A percentile compares a stretch with the other conserved stretches of the same genome.
These are phyloP conservation scores for Polia nebulosa DNA, from an alignment of 2,888 invertebrate genomes.

Conservation along the genomic window DNA sequence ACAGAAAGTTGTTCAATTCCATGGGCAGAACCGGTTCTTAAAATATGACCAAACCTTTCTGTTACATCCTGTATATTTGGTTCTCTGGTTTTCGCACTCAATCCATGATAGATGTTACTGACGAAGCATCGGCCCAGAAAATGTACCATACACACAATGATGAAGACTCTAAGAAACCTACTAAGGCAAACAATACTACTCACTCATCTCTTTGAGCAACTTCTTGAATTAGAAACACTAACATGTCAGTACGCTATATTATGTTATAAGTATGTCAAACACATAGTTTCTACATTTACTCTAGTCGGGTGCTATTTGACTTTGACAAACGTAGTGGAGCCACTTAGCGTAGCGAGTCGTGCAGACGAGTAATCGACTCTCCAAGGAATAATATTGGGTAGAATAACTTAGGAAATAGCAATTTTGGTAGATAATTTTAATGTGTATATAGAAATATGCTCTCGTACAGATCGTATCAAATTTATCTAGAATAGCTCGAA, in stretches of 20 bases:
- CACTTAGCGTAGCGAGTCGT: conserved; percentile 45
- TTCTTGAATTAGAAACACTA: conserved; percentile 32
- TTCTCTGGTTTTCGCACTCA: too few species aligned
- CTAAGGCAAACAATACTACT: background rate
- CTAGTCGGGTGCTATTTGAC: conserved; percentile 42
- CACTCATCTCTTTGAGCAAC: background rate
- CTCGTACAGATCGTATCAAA: background rate
- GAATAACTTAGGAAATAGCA: conserved; percentile 22
- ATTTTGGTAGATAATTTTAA: conserved; percentile 26
- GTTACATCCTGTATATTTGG: too few species aligned
- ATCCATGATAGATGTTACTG: too few species aligned
- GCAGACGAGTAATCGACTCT: conserved; percentile 50
- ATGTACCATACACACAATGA: too few species aligned
- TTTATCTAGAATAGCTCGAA: too few species aligned
- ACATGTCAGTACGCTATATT: background rate
- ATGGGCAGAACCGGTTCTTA: too few species aligned
- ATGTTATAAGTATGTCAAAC: conserved; percentile 19
- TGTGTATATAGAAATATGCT: background rate
- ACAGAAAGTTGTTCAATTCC: too few species aligned
- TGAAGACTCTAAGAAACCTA: too few species aligned
- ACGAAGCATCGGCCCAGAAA: too few species aligned
- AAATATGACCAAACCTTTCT: too few species aligned
- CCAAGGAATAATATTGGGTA: conserved; percentile 46
- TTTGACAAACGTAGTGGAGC: conserved; percentile 50
- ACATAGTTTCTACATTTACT: conserved; percentile 47